Evolutionary conservation across 2,888 invertebrate genomes (phyloP).

Genomic region (Mechanitis mazaeus): DNA sequence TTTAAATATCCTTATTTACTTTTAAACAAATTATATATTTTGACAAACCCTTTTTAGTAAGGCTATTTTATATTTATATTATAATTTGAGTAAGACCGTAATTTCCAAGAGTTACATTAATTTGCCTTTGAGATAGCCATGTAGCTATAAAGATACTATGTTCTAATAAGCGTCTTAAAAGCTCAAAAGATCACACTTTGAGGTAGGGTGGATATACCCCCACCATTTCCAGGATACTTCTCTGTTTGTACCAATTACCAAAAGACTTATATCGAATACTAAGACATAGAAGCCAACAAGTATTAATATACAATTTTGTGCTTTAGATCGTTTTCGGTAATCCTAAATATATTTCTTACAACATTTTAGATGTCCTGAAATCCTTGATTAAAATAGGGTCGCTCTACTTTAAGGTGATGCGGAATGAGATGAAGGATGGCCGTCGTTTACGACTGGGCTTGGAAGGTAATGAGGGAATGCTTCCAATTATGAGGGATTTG

Average conservation of each 20-base stretch:
- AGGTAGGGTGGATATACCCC: neutral
- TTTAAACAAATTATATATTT: too few species aligned
- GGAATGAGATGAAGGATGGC: conserved; percentile 23
- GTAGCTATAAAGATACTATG: conserved; percentile 16
- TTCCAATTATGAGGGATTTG: conserved; percentile 25
- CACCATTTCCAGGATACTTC: neutral
- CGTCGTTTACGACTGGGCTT: conserved; percentile 23
- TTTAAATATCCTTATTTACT: too few species aligned
- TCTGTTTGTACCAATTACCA: neutral
- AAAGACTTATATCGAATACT: too few species aligned
- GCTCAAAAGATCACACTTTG: conserved; percentile 28
- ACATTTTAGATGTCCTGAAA: too few species aligned
- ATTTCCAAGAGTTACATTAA: conserved; percentile 11
- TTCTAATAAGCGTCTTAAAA: conserved; percentile 26
- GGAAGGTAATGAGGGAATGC: conserved; percentile 20
- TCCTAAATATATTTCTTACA: too few species aligned
- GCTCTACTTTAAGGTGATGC: conserved; percentile 19
- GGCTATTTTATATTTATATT: neutral
- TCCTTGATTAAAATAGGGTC: neutral
- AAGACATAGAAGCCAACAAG: too few species aligned
- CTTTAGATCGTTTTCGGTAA: too few species aligned
- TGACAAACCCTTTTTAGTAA: too few species aligned
- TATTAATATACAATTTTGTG: too few species aligned
- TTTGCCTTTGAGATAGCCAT: conserved; percentile 11
- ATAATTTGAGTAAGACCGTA: neutral